phyloP scores from a whole-genome alignment of 1,140 invertebrate genomes.

The Aricia agestis region DNA sequence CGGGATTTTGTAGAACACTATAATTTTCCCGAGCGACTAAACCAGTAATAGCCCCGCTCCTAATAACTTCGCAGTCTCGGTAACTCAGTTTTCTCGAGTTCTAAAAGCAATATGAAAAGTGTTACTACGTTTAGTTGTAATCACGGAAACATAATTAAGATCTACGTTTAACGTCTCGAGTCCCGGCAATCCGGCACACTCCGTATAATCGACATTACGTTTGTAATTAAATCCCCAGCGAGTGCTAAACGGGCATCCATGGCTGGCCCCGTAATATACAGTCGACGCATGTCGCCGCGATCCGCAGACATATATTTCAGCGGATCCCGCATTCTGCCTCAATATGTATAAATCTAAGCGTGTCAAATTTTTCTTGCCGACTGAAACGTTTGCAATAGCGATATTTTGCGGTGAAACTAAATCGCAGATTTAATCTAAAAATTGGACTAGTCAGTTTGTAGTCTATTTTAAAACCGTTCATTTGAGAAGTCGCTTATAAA shows the following conservation, averaged over 20 bases:
- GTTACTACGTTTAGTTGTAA: constrained; percentile 11
- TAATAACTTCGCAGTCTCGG: constrained; percentile 1
- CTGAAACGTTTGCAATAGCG: neutral
- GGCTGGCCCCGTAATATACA: constrained; percentile 42
- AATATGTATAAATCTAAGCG: neutral
- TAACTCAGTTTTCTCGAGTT: neutral
- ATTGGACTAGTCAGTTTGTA: neutral
- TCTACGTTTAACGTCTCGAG: neutral
- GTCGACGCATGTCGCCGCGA: constrained; percentile 30
- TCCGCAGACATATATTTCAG: constrained; percentile 5
- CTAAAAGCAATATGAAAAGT: neutral
- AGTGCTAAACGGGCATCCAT: constrained; percentile 45
- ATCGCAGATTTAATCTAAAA: neutral
- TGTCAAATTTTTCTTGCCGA: neutral
- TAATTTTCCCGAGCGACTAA: neutral
- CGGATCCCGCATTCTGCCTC: neutral
- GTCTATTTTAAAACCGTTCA: neutral
- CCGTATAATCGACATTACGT: constrained; percentile 43
- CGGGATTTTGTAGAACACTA: constrained; percentile 46
- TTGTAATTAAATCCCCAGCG: constrained; percentile 56
- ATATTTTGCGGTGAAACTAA: neutral
- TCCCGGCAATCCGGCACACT: constrained; percentile 17
- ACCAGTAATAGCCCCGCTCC: constrained; percentile 15
- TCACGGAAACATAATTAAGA: constrained; percentile 35
- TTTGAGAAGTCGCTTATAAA: neutral